Evolutionary conservation across 2,113 vertebrate species (phyloP).

Genomic region (Sphaerodactylus townsendi): DNA sequence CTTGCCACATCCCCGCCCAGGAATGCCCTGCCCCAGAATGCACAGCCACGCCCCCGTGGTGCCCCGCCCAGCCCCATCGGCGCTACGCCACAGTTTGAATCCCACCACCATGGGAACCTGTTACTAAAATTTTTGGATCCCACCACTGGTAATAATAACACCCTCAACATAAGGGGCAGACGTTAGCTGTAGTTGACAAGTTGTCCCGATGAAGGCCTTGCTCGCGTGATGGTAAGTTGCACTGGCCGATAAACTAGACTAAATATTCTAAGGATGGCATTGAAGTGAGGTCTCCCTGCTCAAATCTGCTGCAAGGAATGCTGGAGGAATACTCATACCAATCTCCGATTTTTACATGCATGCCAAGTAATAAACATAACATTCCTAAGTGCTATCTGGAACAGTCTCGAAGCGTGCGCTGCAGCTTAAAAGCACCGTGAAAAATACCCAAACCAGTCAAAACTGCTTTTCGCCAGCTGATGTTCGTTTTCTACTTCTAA

Average conservation of each 20-base stretch:
- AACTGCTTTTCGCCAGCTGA: neutral
- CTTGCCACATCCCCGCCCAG: too few species aligned
- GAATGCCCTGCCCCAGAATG: too few species aligned
- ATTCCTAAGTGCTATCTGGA: neutral
- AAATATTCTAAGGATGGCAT: neutral
- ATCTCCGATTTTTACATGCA: neutral
- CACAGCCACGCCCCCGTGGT: too few species aligned
- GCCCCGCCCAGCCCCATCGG: too few species aligned
- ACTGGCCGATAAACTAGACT: too few species aligned
- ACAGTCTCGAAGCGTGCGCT: neutral
- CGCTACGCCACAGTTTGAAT: too few species aligned
- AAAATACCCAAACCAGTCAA: neutral
- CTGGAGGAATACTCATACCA: neutral
- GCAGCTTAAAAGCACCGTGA: neutral
- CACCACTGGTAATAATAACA: too few species aligned
- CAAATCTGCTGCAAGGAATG: neutral
- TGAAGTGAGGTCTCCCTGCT: neutral
- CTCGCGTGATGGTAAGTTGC: too few species aligned
- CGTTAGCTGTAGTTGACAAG: too few species aligned
- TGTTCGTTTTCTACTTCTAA: neutral
- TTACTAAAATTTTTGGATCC: too few species aligned
- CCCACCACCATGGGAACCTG: too few species aligned
- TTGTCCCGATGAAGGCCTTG: neutral
- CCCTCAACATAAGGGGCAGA: too few species aligned
- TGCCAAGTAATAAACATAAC: conserved; percentile 8